Conservation (phyloP, 2,797 vertebrate species). For the Sorex maritimensis region DNA sequence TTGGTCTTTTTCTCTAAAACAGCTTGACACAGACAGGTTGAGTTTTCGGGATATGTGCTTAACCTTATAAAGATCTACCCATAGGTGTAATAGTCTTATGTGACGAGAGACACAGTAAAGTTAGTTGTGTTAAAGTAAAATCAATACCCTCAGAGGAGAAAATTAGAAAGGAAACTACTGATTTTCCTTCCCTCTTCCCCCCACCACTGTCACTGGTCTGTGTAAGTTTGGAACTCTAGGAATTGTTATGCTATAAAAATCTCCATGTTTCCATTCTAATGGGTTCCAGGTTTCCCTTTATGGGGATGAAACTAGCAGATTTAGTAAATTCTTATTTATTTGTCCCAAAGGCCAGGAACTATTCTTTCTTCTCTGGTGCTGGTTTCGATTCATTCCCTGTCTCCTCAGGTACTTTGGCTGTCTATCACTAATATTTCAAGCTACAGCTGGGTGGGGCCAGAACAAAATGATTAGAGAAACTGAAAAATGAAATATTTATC, state of each 20-base stretch:
- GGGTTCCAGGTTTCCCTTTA: constrained; percentile 79
- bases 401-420: constrained; percentile 77
- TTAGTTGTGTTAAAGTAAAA: constrained; percentile 81
- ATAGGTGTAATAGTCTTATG: constrained; percentile 57
- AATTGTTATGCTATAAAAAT: constrained; percentile 77
- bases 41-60: constrained; percentile 77
- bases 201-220: constrained; percentile 49
- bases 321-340: constrained; percentile 84
- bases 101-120: constrained; percentile 54
- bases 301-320: constrained; percentile 71
- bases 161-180: constrained; percentile 72
- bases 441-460: constrained; percentile 80
- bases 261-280: constrained; percentile 80
- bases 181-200: constrained; percentile 49
- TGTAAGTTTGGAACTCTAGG: constrained; percentile 61
- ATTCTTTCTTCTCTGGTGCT: constrained; percentile 71
- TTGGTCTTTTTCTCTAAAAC: constrained; percentile 76
- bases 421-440: constrained; percentile 84
- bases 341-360: constrained; percentile 76
- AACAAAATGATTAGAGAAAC: constrained; percentile 82
- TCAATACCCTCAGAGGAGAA: constrained; percentile 80
- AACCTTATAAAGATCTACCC: constrained; percentile 78
- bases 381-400: constrained; percentile 76
- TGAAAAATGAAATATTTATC: constrained; percentile 85
- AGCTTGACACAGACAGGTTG: constrained; percentile 33